Evolutionary conservation across 2,888 invertebrate genomes (phyloP), one percentile per base, ranked within the genome.

Genomic region (Tipula lateralis): DNA sequence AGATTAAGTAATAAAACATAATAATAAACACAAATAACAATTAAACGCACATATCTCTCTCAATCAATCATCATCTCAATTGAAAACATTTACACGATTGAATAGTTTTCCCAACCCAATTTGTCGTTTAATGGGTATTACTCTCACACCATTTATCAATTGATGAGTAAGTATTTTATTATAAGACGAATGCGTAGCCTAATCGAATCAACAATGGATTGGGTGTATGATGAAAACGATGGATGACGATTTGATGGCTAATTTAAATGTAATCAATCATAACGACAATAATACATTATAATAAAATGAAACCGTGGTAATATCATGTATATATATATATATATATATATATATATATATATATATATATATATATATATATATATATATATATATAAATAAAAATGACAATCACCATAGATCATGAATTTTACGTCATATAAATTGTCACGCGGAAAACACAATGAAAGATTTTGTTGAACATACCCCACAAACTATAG

Each of bases 301-400:
- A 66, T 66, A 3, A 66, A 66, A 66, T 66, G 66, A 66, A 66
- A 66, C n/a, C 66, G 66, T 66, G 66, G 66, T 66, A 66, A 66
- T 66, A 3, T 66, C 24, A 9, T 24, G 9, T 24, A 9, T 3
- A n/a, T n/a, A n/a, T n/a, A n/a, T n/a, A n/a, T n/a, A n/a, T n/a
- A n/a, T n/a, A n/a, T n/a, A n/a, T n/a, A n/a, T n/a, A n/a, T n/a
- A n/a, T n/a, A n/a, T n/a, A n/a, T n/a, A n/a, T n/a, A n/a, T n/a
- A n/a, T n/a, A n/a, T n/a, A n/a, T n/a, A n/a, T n/a, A n/a, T n/a
- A n/a, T n/a, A n/a, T n/a, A n/a, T n/a, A n/a, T n/a, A n/a, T n/a
- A n/a, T n/a, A n/a, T n/a, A n/a, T n/a, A n/a, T n/a, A n/a, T n/a
- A n/a, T n/a, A n/a, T n/a, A n/a, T n/a, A n/a, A n/a, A 39, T 50